These are phyloP conservation scores for Ichneumoninae sp. DNA, from an alignment of 2,888 invertebrate genomes.

Conservation along the genomic window DNA sequence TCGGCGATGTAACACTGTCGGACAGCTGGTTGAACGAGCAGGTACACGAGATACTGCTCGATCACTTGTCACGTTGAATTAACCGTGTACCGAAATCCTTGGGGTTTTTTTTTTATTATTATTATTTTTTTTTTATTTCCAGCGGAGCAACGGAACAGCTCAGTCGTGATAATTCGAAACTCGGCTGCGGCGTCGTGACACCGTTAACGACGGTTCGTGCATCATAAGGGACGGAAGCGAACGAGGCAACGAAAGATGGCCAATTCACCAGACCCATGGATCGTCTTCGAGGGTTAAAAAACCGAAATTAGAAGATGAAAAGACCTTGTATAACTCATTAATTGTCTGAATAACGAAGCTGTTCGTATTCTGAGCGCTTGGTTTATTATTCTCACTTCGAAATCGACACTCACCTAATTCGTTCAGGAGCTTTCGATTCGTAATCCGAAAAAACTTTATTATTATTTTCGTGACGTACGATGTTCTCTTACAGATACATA, in stretches of 20 bases:
- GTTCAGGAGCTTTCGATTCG: slow-evolving; percentile 44
- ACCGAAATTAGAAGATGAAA: background rate
- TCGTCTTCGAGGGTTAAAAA: background rate
- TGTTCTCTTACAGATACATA: background rate
- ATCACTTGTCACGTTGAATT: slow-evolving; percentile 62
- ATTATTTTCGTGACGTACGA: slow-evolving; percentile 15
- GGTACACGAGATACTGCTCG: slow-evolving; percentile 49
- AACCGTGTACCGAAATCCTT: slow-evolving; percentile 38
- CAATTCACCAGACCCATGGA: background rate
- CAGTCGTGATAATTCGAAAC: slow-evolving; percentile 27
- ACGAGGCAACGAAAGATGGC: background rate
- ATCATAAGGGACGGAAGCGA: slow-evolving; percentile 3
- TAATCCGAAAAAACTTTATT: slow-evolving; percentile 37
- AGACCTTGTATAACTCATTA: background rate
- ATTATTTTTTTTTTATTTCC: background rate
- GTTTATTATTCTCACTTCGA: background rate
- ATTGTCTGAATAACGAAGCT: slow-evolving; percentile 3
- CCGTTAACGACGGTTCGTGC: slow-evolving; percentile 25
- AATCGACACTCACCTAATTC: slow-evolving; percentile 14
- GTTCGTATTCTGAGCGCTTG: background rate
- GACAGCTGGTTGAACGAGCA: slow-evolving; percentile 36
- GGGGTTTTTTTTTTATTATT: slow-evolving; percentile 11
- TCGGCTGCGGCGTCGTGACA: slow-evolving; percentile 2
- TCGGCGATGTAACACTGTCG: slow-evolving; percentile 38
- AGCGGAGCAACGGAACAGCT: slow-evolving; percentile 8